These are phyloP conservation scores for Aldrovandia affinis DNA, from an alignment of 2,797 vertebrate genomes.

Conservation along the genomic window DNA sequence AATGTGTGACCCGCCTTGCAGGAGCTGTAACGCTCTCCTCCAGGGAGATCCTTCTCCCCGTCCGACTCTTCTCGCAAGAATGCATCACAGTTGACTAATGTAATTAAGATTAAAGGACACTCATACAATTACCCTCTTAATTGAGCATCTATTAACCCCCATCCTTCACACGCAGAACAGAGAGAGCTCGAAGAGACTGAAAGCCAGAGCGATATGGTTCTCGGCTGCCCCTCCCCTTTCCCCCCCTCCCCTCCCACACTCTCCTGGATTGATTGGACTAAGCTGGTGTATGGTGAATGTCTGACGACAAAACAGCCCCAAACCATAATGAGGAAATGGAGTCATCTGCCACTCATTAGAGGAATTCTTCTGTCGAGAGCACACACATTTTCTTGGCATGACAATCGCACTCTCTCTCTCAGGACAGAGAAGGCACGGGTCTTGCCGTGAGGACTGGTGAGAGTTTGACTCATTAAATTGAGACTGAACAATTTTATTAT, in stretches of 20 bases:
- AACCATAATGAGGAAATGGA: no score
- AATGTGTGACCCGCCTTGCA: not conserved
- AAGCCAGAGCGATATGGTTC: not conserved
- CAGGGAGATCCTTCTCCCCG: constrained; percentile 47
- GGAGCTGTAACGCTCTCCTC: not conserved
- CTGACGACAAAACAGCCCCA: not conserved
- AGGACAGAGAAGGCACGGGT: no score
- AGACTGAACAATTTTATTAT: no score
- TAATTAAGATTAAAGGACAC: constrained; percentile 80
- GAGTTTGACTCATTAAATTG: no score
- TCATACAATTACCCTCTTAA: constrained; percentile 77
- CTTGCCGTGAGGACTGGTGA: no score
- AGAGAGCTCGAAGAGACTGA: not conserved
- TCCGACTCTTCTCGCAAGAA: constrained; percentile 72
- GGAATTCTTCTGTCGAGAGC: no score
- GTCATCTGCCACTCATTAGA: no score
- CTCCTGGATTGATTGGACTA: no score
- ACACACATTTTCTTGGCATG: no score
- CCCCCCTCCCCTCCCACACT: not conserved
- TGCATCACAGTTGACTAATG: constrained; percentile 71
- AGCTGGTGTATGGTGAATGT: no score
- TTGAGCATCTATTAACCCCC: constrained; percentile 68
- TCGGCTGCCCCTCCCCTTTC: no score
- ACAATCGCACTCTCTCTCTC: no score
- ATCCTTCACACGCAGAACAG: not conserved